These are phyloP conservation scores for Pangasius djambal DNA, from an alignment of 2,797 vertebrate species.

Conservation along the genomic window DNA sequence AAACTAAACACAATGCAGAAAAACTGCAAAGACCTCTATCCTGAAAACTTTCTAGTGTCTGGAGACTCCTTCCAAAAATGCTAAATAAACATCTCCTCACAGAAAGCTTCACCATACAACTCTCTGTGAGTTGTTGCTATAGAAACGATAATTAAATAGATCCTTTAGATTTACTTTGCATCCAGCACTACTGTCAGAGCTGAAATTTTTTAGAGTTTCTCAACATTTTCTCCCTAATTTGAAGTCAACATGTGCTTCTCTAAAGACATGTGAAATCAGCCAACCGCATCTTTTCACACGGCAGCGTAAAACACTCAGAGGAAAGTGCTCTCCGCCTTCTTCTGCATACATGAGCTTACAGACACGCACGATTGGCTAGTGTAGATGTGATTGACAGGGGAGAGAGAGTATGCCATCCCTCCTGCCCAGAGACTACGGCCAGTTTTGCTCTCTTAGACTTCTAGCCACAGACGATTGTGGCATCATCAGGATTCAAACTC, in stretches of 20 bases:
- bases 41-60: not conserved
- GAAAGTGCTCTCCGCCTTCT: not conserved
- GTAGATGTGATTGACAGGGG: not conserved
- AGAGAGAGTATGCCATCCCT: not conserved
- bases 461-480: not conserved
- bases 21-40: not conserved
- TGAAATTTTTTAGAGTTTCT: too few species aligned
- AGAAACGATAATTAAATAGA: not conserved
- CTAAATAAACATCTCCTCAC: not conserved
- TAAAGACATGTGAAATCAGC: too few species aligned
- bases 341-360: not conserved
- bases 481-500: not conserved
- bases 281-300: not conserved
- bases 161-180: not conserved
- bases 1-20: not conserved
- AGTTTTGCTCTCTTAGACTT: not conserved
- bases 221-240: too few species aligned
- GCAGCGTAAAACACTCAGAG: not conserved
- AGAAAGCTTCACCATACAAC: not conserved
- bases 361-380: not conserved
- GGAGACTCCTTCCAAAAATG: not conserved
- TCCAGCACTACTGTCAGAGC: not conserved
- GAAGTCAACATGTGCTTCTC: too few species aligned
- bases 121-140: not conserved
- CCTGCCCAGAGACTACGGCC: not conserved